Evolutionary conservation across 2,888 invertebrate genomes (phyloP).

Genomic region (Drosophila bunnanda): DNA sequence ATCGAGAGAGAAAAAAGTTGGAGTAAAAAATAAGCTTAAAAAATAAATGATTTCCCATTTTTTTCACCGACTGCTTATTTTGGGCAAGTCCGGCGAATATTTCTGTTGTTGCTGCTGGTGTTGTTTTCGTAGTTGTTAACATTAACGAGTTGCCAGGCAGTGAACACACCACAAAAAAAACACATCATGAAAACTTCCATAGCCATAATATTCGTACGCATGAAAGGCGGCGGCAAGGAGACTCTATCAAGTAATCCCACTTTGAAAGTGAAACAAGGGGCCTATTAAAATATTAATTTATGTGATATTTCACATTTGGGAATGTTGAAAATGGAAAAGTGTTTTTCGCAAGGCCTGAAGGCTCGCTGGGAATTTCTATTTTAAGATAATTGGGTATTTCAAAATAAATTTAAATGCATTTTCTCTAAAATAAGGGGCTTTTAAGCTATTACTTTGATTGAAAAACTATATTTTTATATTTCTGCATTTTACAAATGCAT

Average conservation of each 20-base stretch:
- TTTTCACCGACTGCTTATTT: constrained; percentile 24
- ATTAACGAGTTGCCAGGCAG: constrained; percentile 44
- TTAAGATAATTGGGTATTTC: neutral
- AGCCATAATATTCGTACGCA: constrained; percentile 25
- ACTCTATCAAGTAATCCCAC: constrained; percentile 17
- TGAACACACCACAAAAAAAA: constrained; percentile 9
- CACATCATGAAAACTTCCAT: constrained; percentile 21
- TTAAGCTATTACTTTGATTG: neutral
- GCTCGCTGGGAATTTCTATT: neutral
- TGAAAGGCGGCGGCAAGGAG: constrained; percentile 37
- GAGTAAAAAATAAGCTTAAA: constrained; percentile 9
- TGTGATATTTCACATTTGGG: constrained; percentile 17
- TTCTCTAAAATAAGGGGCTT: neutral
- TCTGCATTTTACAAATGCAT: neutral
- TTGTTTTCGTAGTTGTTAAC: constrained; percentile 43
- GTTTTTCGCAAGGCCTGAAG: constrained; percentile 8
- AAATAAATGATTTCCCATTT: constrained; percentile 39
- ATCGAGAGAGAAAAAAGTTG: neutral
- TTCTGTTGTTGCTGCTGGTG: constrained; percentile 8
- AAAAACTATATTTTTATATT: neutral
- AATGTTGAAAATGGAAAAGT: constrained; percentile 2
- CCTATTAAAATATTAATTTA: constrained; percentile 34
- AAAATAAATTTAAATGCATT: neutral
- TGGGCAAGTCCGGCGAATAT: constrained; percentile 35
- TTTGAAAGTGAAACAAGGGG: constrained; percentile 26